Conservation (phyloP, 2,797 vertebrate genomes). For the Halcyon badia region DNA sequence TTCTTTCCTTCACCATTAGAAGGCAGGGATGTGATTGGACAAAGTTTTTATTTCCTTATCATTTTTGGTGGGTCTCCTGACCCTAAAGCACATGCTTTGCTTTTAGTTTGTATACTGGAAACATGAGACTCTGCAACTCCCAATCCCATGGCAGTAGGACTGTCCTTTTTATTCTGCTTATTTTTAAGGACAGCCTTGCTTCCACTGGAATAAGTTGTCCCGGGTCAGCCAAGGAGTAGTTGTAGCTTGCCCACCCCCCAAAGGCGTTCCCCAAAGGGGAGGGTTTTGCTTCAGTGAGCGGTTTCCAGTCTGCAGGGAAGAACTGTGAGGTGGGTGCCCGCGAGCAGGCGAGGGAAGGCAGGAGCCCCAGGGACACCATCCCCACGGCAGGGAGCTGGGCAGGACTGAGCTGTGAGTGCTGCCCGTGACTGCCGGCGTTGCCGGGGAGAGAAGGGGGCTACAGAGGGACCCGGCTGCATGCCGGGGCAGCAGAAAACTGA, state of each 20-base stretch:
- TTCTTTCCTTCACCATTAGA: background rate
- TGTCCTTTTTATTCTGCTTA: background rate
- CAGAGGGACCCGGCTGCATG: background rate
- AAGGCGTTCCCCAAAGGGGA: background rate
- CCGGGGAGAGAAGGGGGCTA: too few relatives aligned
- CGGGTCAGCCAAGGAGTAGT: background rate
- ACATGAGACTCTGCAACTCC: background rate
- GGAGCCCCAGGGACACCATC: background rate
- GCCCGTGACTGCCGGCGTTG: accelerated
- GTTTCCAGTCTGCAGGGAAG: background rate
- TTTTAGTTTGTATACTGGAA: background rate
- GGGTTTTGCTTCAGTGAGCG: background rate
- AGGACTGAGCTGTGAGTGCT: background rate
- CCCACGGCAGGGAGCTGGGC: background rate
- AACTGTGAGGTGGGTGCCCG: background rate
- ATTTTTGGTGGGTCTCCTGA: background rate
- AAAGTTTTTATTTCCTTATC: background rate
- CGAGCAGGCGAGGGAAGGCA: background rate
- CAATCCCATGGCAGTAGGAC: background rate
- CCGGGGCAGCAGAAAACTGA: background rate
- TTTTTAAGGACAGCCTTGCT: background rate
- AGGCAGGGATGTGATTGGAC: background rate
- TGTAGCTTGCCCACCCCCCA: background rate
- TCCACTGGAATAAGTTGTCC: background rate
- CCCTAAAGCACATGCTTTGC: background rate